A percentile compares a stretch with the other conserved stretches of the same genome.
These are phyloP conservation scores for Amphipyra tragopoginis DNA, from an alignment of 2,888 invertebrate genomes.

Conservation along the genomic window DNA sequence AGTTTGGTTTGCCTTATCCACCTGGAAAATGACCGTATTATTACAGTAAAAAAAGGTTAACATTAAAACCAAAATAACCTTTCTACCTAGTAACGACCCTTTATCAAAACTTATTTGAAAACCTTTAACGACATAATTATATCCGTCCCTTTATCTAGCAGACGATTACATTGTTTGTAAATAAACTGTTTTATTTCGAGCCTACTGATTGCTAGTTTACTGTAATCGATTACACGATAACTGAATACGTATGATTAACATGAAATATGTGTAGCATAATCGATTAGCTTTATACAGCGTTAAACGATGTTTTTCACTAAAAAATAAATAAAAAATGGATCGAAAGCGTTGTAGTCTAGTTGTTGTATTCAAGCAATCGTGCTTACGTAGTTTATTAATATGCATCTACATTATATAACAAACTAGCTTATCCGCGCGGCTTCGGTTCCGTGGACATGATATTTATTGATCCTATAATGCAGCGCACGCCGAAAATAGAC, in stretches of 20 bases:
- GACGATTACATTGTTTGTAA: constrained; percentile 32
- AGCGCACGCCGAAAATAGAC: constrained; percentile 24
- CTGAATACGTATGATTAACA: constrained; percentile 30
- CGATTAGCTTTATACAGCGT: constrained; percentile 30
- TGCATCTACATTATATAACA: constrained; percentile 35
- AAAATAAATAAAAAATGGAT: too few relatives aligned
- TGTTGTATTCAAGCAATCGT: too few relatives aligned
- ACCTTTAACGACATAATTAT: too few relatives aligned
- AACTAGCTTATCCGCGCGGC: constrained; percentile 21
- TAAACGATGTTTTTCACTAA: constrained; percentile 19
- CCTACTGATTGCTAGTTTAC: constrained; percentile 10
- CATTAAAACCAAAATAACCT: too few relatives aligned
- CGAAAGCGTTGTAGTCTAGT: constrained; percentile 31
- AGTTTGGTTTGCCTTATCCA: too few relatives aligned
- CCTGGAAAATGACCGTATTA: too few relatives aligned
- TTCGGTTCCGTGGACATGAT: constrained; percentile 17
- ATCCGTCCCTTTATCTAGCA: neutral
- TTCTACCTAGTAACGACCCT: too few relatives aligned
- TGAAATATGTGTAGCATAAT: constrained; percentile 42
- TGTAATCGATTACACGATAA: constrained; percentile 37
- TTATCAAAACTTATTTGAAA: too few relatives aligned
- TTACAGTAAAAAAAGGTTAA: too few relatives aligned
- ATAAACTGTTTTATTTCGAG: constrained; percentile 22
- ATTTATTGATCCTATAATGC: constrained; percentile 32
- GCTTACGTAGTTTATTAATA: constrained; percentile 32